Conservation (phyloP, 2,888 invertebrate species). For the Tipula helvola region DNA sequence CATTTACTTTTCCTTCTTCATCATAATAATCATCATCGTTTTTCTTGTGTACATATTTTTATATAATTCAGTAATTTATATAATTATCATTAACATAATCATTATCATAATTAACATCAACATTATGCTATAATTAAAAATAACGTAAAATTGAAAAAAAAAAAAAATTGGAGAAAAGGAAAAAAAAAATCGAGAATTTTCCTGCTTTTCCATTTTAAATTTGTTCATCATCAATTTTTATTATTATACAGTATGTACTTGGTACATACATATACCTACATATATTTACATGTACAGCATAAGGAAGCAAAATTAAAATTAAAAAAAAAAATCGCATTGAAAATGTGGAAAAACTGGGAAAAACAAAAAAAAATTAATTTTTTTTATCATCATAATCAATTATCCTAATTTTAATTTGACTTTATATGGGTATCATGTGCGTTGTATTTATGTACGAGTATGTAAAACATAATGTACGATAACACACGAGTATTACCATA, state of each 20-base stretch:
- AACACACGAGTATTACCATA: background rate
- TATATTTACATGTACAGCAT: background rate
- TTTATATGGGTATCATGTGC: background rate
- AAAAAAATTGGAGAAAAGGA: background rate
- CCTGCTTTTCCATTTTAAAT: background rate
- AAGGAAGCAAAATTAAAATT: background rate
- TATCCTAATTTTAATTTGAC: background rate
- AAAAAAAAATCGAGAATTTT: background rate
- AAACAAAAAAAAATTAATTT: background rate
- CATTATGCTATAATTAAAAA: background rate
- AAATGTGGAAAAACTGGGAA: background rate
- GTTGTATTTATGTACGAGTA: background rate
- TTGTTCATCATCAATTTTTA: background rate
- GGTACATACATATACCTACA: background rate
- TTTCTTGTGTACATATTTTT: background rate
- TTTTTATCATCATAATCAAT: background rate
- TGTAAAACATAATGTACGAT: background rate
- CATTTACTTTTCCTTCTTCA: background rate
- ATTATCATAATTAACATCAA: slow-evolving; percentile 4
- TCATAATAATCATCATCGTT: background rate
- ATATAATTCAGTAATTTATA: background rate
- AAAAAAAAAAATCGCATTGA: background rate
- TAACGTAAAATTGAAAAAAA: background rate
- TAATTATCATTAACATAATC: background rate
- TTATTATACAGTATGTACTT: background rate